phyloP scores from a whole-genome alignment of 2,113 vertebrate genomes.

The Vidua macroura region DNA sequence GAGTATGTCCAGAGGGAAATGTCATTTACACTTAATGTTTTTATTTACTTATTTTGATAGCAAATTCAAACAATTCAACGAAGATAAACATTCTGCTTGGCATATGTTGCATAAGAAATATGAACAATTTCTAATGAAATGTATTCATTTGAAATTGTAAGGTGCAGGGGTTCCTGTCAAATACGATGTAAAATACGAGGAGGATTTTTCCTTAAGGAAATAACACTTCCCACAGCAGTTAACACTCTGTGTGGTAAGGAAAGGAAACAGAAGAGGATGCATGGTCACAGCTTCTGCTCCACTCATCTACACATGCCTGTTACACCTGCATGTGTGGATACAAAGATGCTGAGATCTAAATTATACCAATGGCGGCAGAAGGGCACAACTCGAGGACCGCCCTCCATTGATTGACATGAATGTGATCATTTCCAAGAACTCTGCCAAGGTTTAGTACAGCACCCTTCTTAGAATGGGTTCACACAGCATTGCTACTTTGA shows the following conservation, averaged over 20 bases:
- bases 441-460: neutral
- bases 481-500: neutral
- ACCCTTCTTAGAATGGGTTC: neutral
- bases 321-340: neutral
- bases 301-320: neutral
- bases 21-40: neutral
- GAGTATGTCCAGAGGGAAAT: neutral
- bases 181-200: neutral
- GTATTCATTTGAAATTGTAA: neutral
- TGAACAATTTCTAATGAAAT: neutral
- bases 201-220: conserved; percentile 21
- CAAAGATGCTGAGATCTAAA: neutral
- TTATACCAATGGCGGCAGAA: neutral
- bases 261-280: conserved; percentile 6
- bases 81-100: neutral
- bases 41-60: neutral
- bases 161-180: neutral
- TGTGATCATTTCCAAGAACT: neutral
- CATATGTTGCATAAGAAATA: neutral
- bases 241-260: neutral
- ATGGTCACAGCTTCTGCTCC: neutral
- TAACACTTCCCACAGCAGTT: conserved; percentile 1
- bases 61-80: neutral
- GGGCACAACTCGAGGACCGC: neutral
- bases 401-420: accelerated